A percentile compares a stretch with the other conserved stretches of the same genome.
These are phyloP conservation scores for Vulpes vulpes DNA, from an alignment of 2,113 vertebrate species.

Conservation along the genomic window DNA sequence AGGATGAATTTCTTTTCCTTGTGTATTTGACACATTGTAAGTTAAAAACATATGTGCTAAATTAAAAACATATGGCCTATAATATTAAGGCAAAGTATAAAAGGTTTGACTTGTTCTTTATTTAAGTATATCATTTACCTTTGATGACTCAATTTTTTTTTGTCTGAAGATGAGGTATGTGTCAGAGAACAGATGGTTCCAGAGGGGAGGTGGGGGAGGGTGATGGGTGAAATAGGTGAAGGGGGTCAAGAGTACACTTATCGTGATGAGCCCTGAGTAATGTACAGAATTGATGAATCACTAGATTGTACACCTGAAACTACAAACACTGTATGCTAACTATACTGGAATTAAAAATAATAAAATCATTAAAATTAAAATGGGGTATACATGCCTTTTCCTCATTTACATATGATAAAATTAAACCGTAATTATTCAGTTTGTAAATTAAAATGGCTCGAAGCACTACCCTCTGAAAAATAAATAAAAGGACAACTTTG, in stretches of 20 bases:
- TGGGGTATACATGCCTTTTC: not conserved
- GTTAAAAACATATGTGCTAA: not conserved
- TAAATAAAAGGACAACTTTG: not conserved
- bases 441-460: constrained; percentile 47
- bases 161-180: not conserved
- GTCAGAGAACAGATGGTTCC: not conserved
- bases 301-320: not conserved
- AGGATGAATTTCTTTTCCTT: not conserved
- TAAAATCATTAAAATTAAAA: not conserved
- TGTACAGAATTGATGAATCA: not conserved
- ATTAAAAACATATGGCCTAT: not conserved
- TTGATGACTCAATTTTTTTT: constrained; percentile 43
- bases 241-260: not conserved
- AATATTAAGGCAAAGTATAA: not conserved
- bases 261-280: not conserved
- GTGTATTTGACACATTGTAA: not conserved
- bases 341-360: not conserved
- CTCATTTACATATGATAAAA: constrained; percentile 28
- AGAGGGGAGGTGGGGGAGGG: not conserved
- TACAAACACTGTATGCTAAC: not conserved
- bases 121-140: constrained; percentile 7
- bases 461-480: not conserved
- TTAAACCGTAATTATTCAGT: constrained; percentile 29
- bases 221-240: not conserved
- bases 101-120: not conserved